These are phyloP conservation scores for Agrochola litura DNA, from an alignment of 2,888 invertebrate species.

Conservation along the genomic window DNA sequence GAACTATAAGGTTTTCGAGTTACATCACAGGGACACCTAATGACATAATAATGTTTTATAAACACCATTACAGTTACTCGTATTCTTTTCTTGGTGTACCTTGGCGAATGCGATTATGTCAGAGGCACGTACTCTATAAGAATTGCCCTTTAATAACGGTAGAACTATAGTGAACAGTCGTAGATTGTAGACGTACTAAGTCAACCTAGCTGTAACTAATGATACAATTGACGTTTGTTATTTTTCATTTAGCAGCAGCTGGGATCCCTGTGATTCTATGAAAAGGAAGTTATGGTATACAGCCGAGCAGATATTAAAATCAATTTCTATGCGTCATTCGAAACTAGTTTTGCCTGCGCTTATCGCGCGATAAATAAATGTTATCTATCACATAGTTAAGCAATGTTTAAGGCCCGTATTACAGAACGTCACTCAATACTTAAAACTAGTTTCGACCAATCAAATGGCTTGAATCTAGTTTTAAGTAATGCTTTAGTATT, in stretches of 20 bases:
- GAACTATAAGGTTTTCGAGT: constrained; percentile 71
- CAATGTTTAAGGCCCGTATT: too few species aligned
- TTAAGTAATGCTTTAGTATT: too few species aligned
- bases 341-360: constrained; percentile 15
- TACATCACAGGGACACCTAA: constrained; percentile 67
- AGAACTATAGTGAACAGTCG: constrained; percentile 84
- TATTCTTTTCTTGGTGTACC: constrained; percentile 76
- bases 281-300: constrained; percentile 10
- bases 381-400: not conserved
- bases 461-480: too few species aligned
- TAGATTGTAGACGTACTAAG: constrained; percentile 86
- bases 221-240: constrained; percentile 83
- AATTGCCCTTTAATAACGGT: constrained; percentile 89
- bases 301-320: constrained; percentile 28
- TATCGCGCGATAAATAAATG: constrained; percentile 14
- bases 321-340: constrained; percentile 15
- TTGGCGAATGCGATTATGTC: constrained; percentile 83
- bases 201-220: constrained; percentile 88
- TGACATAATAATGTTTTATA: constrained; percentile 68
- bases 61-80: constrained; percentile 74
- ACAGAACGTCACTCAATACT: too few species aligned
- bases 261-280: constrained; percentile 50
- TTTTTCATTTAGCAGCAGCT: constrained; percentile 74
- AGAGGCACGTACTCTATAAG: constrained; percentile 84
- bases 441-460: too few species aligned